Percentiles rank a stretch among this genome's conserved stretches.
These are phyloP conservation scores for Drosophila nigromelanica DNA, from an alignment of 1,140 invertebrate genomes.

Conservation along the genomic window DNA sequence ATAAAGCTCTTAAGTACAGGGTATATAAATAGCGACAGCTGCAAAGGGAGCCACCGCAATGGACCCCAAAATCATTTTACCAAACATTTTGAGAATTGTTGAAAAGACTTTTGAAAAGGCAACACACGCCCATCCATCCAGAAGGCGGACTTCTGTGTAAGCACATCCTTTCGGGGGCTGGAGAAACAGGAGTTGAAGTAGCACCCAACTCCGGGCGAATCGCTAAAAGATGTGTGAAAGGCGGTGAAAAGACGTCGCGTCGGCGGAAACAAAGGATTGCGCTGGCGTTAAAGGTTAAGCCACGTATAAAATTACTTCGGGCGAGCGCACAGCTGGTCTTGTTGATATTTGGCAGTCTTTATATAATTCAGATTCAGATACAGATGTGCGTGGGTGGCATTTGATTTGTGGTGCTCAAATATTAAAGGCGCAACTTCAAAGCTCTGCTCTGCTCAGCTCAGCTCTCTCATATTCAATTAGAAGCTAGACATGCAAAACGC, in stretches of 20 bases:
- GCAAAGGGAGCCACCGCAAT: slow-evolving; percentile 24
- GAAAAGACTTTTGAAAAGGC: slow-evolving; percentile 65
- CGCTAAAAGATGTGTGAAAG: slow-evolving; percentile 79
- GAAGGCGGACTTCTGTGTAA: slow-evolving; percentile 32
- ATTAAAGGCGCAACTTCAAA: slow-evolving; percentile 33
- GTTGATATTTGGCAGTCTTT: slow-evolving; percentile 52
- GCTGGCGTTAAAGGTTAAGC: slow-evolving; percentile 65
- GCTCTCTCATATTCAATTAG: slow-evolving; percentile 61
- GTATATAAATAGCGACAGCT: slow-evolving; percentile 47
- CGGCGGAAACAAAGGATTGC: slow-evolving; percentile 51
- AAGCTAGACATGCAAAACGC: slow-evolving; percentile 48
- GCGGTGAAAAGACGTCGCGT: slow-evolving; percentile 60
- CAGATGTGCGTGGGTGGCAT: slow-evolving; percentile 19
- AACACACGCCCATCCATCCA: slow-evolving; percentile 18
- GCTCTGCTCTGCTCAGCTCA: slow-evolving; percentile 14
- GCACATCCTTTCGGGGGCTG: not conserved
- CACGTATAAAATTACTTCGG: slow-evolving; percentile 70
- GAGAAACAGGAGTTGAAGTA: not conserved
- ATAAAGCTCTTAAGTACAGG: slow-evolving; percentile 11
- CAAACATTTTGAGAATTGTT: slow-evolving; percentile 76
- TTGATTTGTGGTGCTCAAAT: slow-evolving; percentile 42
- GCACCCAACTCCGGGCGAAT: slow-evolving; percentile 41
- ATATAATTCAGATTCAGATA: slow-evolving; percentile 48
- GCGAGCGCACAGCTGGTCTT: slow-evolving; percentile 54
- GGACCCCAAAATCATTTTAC: slow-evolving; percentile 57